Evolutionary conservation across 2,888 invertebrate genomes (phyloP).

Genomic region (Synergus umbraculus): DNA sequence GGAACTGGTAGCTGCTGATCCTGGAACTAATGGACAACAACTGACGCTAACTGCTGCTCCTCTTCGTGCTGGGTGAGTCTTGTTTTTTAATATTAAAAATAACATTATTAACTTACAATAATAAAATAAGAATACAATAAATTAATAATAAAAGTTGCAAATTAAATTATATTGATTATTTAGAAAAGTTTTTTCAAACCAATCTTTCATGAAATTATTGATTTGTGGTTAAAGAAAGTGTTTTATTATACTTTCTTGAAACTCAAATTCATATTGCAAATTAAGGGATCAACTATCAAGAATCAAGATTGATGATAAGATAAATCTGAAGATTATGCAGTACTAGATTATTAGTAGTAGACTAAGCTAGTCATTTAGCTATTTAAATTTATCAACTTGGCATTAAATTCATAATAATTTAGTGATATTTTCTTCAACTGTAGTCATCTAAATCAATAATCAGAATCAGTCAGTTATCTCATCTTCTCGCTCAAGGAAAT

Average conservation of each 20-base stretch:
- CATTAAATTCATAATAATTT: neutral
- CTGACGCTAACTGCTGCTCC: constrained; percentile 68
- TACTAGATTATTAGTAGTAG: neutral
- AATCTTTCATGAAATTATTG: neutral
- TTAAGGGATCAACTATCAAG: neutral
- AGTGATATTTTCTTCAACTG: neutral
- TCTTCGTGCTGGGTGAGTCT: constrained; percentile 72
- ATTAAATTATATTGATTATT: no score
- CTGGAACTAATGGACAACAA: constrained; percentile 70
- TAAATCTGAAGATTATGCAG: constrained; percentile 1
- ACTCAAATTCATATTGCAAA: neutral
- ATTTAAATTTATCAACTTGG: neutral
- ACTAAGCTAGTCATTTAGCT: neutral
- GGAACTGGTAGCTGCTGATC: constrained; percentile 85
- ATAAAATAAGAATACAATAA: no score
- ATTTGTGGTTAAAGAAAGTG: neutral
- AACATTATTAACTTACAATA: no score
- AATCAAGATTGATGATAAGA: neutral
- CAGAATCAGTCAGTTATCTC: neutral
- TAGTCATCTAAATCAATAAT: neutral
- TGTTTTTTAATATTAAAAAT: neutral
- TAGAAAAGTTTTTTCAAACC: neutral
- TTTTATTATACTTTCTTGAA: neutral
- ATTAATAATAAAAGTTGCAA: no score
- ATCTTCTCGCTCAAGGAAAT: neutral